Evolutionary conservation across 2,888 invertebrate genomes (phyloP).

Genomic region (Lumbricus terrestris): DNA sequence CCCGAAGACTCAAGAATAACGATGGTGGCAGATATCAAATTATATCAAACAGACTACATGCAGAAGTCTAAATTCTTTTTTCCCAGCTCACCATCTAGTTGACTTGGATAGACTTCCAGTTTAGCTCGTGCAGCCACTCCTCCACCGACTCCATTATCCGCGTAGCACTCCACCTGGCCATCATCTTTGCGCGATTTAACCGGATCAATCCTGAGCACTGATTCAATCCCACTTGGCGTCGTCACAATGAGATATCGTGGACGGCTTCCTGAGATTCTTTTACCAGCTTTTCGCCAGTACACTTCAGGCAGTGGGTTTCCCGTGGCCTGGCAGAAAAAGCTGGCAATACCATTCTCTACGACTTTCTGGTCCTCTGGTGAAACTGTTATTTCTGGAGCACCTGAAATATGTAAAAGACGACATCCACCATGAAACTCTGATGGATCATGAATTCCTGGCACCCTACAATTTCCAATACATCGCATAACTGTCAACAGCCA

Average conservation of each 20-base stretch:
- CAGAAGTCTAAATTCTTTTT: not conserved
- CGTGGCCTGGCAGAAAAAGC: conserved; percentile 92
- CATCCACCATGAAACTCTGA: not conserved
- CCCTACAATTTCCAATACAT: too few species aligned
- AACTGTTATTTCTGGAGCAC: conserved; percentile 90
- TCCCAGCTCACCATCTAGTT: conserved; percentile 27
- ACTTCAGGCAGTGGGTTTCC: conserved; percentile 77
- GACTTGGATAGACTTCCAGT: conserved; percentile 70
- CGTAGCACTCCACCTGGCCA: conserved; percentile 89
- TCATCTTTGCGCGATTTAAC: conserved; percentile 83
- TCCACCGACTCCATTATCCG: conserved; percentile 94
- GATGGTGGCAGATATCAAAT: not conserved
- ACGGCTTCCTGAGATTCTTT: conserved; percentile 68
- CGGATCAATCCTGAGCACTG: conserved; percentile 76
- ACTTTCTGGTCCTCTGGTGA: conserved; percentile 89
- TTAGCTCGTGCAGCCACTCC: conserved; percentile 88
- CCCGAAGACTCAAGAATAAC: not conserved
- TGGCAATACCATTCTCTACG: conserved; percentile 84
- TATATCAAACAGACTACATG: not conserved
- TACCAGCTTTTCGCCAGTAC: conserved; percentile 89
- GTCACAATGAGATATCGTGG: conserved; percentile 47
- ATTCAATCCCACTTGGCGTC: conserved; percentile 69
- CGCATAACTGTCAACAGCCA: too few species aligned
- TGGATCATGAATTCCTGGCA: too few species aligned
- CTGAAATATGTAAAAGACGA: conserved; percentile 66